phyloP scores from a whole-genome alignment of 1,140 invertebrate species.

The Platyscapa corneri region DNA sequence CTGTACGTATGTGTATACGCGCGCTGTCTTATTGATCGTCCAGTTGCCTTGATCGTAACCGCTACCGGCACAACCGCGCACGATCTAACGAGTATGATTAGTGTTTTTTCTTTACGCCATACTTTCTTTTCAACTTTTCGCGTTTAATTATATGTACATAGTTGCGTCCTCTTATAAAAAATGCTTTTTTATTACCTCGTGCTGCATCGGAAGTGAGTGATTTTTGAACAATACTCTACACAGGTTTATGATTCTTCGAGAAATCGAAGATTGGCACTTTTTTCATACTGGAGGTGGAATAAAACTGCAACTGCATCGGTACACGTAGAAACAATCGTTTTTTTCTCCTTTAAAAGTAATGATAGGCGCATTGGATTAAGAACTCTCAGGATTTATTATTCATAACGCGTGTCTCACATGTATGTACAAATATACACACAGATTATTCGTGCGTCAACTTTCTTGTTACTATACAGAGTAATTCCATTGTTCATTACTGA shows the following conservation, averaged over 20 bases:
- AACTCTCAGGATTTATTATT: conserved; percentile 40
- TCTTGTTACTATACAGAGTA: conserved; percentile 13
- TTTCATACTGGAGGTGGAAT: not conserved
- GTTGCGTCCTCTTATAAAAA: too few species aligned
- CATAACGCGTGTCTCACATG: not conserved
- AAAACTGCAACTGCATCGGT: not conserved
- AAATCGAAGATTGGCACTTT: not conserved
- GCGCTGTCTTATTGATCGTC: conserved; percentile 27
- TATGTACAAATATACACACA: not conserved
- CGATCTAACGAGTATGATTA: not conserved
- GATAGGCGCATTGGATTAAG: conserved; percentile 6
- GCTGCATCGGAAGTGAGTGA: not conserved
- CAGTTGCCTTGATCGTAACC: conserved; percentile 7
- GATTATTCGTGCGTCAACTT: conserved; percentile 26
- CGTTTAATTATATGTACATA: not conserved
- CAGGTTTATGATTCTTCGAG: not conserved
- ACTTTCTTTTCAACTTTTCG: not conserved
- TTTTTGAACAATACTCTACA: not conserved
- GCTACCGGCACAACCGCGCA: not conserved
- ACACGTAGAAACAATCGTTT: not conserved
- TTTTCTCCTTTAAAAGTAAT: not conserved
- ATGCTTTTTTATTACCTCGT: too few species aligned
- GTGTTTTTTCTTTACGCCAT: not conserved
- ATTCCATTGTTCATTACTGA: conserved; percentile 21
- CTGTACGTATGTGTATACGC: not conserved